Base-by-base conservation (phyloP, 2,888 invertebrate genomes). In the Lithosia quadra region DNA sequence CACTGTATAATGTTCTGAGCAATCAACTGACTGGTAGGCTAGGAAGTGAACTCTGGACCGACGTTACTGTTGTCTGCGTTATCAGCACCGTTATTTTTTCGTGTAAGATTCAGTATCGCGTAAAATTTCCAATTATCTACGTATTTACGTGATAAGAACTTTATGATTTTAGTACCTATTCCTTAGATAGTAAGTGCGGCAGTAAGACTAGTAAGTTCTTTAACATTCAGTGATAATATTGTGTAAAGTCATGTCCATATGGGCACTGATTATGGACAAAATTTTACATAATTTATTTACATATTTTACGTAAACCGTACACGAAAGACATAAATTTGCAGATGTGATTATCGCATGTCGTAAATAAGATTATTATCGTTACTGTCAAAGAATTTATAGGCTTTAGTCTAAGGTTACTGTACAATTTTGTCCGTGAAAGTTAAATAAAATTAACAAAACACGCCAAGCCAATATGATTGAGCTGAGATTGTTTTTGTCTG, bases 231-330 rank as follows among this genome's bases (percentile, higher is more conserved):
- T 49, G 7, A n/a, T 49, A 49, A 18, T 49, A 18, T 18, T 49
- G 18, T n/a, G 49, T 49, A 9, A 18, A n/a, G n/a, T 49, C 18
- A 49, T 18, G 49, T 49, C 49, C 18, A 1, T 18, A 49, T n/a
- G n/a, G n/a, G n/a, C n/a, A n/a, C 8, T 39, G 5, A 2, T 49
- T 5, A 43, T 18, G 18, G 49, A n/a, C n/a, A n/a, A 43, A 43
- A 8, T n/a, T 49, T 49, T 49, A 49, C n/a, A 49, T 49, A 49
- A 49, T 49, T 49, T 43, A 43, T 43, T 43, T 49, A 49, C 49
- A 49, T 49, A 36, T 18, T 49, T 49, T n/a, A 49, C n/a, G 49
- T n/a, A n/a, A 49, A 49, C 49, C 49, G 49, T 49, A 5, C 1
- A 3, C 3, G 1, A 2, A 4, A 39, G 15, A 36, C 15, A 13